Base-by-base conservation (phyloP, 2,113 vertebrate species). In the Clarias magur region DNA sequence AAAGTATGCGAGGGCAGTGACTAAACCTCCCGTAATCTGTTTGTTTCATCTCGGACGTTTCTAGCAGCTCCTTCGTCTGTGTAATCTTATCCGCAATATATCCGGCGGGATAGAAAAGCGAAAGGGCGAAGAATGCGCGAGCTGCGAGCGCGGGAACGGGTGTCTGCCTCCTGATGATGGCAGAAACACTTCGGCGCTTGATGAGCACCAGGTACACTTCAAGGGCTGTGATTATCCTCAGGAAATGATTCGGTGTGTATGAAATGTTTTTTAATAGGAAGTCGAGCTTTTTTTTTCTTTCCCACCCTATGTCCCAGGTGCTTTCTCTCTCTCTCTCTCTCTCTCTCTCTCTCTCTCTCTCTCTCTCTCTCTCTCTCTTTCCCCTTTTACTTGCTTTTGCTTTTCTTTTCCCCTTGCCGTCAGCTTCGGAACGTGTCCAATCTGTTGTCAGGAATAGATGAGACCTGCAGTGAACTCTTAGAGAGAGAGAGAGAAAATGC, bases 161-260 rank as follows among this genome's bases (percentile, higher is more conserved):
- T 81, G 62, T 81, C 6, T 60, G 56, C 68, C 38, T 38, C 10
- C 56, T 62, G 57, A 85, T 59, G 19, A 16, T 25, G n/a, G 21
- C 67, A 60, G 56, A 62, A 85, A 57, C 60, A n/a, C 38, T 85
- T 76, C 13, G 34, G 34, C 42, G 34, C 70, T 75, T 75, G 83
- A 85, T 75, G n/a, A 85, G 57, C 70, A 60, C 27, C 57, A 85
- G 83, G 76, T 73, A 85, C 83, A 85, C 70, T 85, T 85, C 34
- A 72, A 75, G 30, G 83, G 30, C 83, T 73, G 60, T 25, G 53
- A 84, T 84, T 73, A 84, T 73, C 21, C 13, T 60, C 54, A 73
- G 83, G 68, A 84, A 73, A 60, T 65, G 67, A 84, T 23, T 38
- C 57, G 30, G 67, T 84, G 82, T 84, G 27, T 73, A 54, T 76